A percentile compares a stretch with the other conserved stretches of the same genome.
Conservation (phyloP, 2,888 invertebrate genomes). For the Achlya flavicornis region DNA sequence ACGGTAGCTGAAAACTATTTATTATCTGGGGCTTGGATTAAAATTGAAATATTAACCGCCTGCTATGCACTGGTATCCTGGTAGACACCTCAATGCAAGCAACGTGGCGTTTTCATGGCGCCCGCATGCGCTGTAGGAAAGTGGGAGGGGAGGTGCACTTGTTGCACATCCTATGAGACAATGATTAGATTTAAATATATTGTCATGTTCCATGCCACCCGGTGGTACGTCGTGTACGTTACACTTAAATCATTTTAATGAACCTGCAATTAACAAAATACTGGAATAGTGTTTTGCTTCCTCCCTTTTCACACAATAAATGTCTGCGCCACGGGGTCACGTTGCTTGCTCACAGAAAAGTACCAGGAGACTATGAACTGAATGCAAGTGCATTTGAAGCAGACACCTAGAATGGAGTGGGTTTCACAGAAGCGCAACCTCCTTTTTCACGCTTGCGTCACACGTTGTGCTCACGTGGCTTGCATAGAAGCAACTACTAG, state of each 20-base stretch:
- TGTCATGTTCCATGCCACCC: no score
- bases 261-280: no score
- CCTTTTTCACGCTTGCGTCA: no score
- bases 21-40: no score
- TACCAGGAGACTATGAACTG: not conserved
- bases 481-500: not conserved
- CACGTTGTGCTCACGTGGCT: not conserved
- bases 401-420: not conserved
- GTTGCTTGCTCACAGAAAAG: not conserved
- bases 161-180: no score
- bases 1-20: no score
- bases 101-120: not conserved
- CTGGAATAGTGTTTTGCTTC: not conserved
- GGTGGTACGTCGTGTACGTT: no score
- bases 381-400: no score
- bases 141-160: no score
- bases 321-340: not conserved
- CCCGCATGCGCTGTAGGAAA: no score
- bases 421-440: not conserved
- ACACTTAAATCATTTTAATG: no score
- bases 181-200: no score
- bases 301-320: not conserved
- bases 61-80: conserved; percentile 1
- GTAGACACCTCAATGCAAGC: not conserved
- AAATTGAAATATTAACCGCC: not conserved